These are phyloP conservation scores for Bombus turneri DNA, from an alignment of 1,140 invertebrate genomes.

Conservation along the genomic window DNA sequence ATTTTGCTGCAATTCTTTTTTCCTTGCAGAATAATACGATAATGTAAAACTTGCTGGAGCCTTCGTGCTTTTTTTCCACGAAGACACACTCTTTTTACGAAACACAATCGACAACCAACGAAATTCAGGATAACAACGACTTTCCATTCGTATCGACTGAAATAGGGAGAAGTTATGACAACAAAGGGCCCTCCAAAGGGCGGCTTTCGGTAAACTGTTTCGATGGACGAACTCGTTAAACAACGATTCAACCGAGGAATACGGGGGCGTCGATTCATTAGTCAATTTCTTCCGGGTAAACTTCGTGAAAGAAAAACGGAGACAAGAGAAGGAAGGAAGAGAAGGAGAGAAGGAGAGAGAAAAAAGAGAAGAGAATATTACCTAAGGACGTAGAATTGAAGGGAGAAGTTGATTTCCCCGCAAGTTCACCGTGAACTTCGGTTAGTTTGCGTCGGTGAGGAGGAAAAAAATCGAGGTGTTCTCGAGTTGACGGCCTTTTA, in stretches of 20 bases:
- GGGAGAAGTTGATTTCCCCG: background rate
- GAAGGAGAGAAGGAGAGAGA: background rate
- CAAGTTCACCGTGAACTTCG: conserved; percentile 5
- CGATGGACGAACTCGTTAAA: conserved; percentile 29
- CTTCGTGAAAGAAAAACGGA: background rate
- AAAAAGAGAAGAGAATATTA: background rate
- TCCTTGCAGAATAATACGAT: background rate
- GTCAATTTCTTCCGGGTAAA: conserved; percentile 9
- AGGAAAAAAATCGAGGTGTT: conserved; percentile 33
- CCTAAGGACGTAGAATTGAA: background rate
- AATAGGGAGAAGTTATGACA: background rate
- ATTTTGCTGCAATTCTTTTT: background rate
- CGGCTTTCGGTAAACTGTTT: conserved; percentile 16
- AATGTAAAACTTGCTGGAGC: background rate
- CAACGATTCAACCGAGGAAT: background rate
- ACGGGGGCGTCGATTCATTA: conserved; percentile 19
- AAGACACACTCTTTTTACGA: too few relatives aligned
- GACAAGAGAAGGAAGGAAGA: background rate
- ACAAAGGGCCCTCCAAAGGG: background rate
- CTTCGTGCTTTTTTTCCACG: background rate
- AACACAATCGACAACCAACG: too few relatives aligned
- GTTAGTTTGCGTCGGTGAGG: background rate
- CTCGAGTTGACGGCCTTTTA: conserved; percentile 64
- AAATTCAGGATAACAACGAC: background rate
- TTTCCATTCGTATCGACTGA: background rate